A percentile compares a stretch with the other conserved stretches of the same genome.
These are phyloP conservation scores for Sternarchorhynchus goeldii DNA, from an alignment of 2,797 vertebrate species.

Conservation along the genomic window DNA sequence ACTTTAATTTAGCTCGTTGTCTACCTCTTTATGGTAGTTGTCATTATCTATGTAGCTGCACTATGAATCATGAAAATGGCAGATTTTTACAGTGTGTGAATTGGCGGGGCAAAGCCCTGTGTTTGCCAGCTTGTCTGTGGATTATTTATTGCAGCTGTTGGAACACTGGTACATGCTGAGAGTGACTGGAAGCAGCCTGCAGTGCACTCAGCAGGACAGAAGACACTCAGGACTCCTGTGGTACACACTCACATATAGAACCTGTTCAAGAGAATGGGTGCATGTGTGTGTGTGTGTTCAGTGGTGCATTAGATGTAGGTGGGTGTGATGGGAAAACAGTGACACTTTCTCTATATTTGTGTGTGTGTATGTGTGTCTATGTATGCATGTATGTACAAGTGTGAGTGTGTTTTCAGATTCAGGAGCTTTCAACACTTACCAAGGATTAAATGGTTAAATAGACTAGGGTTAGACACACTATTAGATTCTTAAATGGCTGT, in stretches of 20 bases:
- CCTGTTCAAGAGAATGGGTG: background rate
- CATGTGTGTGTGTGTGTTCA: background rate
- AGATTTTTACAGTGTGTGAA: slow-evolving; percentile 6
- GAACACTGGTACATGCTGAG: background rate
- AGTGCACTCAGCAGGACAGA: background rate
- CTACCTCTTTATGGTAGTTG: background rate
- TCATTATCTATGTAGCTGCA: slow-evolving; percentile 6
- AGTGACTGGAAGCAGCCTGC: background rate
- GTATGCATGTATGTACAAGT: background rate
- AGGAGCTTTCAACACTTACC: background rate
- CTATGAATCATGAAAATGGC: background rate
- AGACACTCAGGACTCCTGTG: background rate
- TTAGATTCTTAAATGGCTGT: background rate
- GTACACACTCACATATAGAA: background rate
- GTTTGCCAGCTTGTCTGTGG: background rate
- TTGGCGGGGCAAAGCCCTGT: background rate
- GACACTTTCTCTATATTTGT: background rate
- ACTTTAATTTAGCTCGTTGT: background rate
- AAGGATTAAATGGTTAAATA: background rate
- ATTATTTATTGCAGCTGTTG: slow-evolving; percentile 7
- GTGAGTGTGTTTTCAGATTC: too few species aligned
- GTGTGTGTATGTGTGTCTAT: background rate
- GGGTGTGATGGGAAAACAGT: background rate
- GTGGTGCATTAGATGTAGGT: background rate
- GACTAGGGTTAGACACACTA: background rate